A percentile compares a stretch with the other conserved stretches of the same genome.
phyloP scores from a whole-genome alignment of 2,113 vertebrate species.

The Gnathonemus echidnorhynchus region DNA sequence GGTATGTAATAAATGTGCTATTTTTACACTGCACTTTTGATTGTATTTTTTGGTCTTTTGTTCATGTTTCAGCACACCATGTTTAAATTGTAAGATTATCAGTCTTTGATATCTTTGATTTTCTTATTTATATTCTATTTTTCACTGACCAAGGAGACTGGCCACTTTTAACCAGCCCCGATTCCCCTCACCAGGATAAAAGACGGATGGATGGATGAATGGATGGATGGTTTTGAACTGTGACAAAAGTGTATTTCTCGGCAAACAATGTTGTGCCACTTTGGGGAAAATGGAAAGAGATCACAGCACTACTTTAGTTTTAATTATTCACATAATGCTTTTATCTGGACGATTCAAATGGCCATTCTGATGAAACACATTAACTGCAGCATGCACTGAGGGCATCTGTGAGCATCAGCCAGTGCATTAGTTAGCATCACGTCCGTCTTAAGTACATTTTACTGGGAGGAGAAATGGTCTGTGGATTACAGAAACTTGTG shows the following conservation, averaged over 20 bases:
- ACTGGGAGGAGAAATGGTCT: neutral
- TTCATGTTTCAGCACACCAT: neutral
- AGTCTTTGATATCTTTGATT: neutral
- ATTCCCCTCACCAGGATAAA: neutral
- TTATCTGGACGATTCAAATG: neutral
- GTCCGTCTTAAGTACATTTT: neutral
- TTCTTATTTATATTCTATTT: neutral
- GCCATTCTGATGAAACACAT: neutral
- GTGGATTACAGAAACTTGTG: neutral
- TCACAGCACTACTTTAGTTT: neutral
- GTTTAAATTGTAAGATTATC: neutral
- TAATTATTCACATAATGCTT: constrained; percentile 7
- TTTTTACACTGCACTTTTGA: neutral
- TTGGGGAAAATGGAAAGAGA: neutral
- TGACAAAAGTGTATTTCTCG: neutral
- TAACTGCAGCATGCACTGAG: neutral
- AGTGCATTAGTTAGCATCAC: neutral
- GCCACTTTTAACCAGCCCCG: neutral
- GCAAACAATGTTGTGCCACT: neutral
- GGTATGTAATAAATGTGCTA: neutral
- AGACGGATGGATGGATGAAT: neutral
- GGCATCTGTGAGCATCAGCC: neutral
- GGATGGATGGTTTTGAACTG: neutral
- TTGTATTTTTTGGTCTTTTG: neutral
- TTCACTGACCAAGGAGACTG: neutral